Conservation (phyloP, 1,140 invertebrate genomes). For the Drosophila sechellia region DNA sequence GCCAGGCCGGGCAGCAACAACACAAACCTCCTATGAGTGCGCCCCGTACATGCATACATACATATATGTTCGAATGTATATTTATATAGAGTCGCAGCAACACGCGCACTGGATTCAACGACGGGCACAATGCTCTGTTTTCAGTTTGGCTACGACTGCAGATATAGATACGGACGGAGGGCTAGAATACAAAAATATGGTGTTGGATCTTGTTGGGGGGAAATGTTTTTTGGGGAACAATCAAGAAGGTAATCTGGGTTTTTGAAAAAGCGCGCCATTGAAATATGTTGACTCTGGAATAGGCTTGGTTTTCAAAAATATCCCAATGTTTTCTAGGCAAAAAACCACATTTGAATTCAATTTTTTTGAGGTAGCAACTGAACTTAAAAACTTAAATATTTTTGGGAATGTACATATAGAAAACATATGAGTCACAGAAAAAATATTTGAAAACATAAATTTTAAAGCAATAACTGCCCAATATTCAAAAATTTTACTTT, state of each 20-base stretch:
- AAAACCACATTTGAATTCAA: not conserved
- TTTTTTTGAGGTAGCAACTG: too few relatives aligned
- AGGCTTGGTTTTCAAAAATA: not conserved
- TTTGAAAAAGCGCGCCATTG: not conserved
- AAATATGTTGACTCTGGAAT: not conserved
- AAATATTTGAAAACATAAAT: too few relatives aligned
- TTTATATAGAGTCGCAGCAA: slow-evolving; percentile 60
- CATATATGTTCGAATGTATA: slow-evolving; percentile 33
- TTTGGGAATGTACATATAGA: too few relatives aligned
- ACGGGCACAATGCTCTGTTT: slow-evolving; percentile 31
- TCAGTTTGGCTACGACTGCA: slow-evolving; percentile 10
- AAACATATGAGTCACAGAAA: too few relatives aligned
- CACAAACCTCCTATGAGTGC: slow-evolving; percentile 11
- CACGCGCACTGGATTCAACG: slow-evolving; percentile 74
- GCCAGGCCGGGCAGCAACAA: slow-evolving; percentile 21
- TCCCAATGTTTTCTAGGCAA: not conserved
- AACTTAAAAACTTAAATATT: too few relatives aligned
- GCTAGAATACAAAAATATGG: slow-evolving; percentile 10
- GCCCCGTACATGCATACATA: slow-evolving; percentile 14
- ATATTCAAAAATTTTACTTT: too few relatives aligned
- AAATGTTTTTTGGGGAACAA: not conserved
- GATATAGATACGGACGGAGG: slow-evolving; percentile 40
- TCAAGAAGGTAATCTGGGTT: not conserved
- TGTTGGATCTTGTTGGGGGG: slow-evolving; percentile 5
- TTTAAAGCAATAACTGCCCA: too few relatives aligned